A percentile compares a stretch with the other conserved stretches of the same genome.
These are phyloP conservation scores for Metallyticus violacea DNA, from an alignment of 2,888 invertebrate species.

Conservation along the genomic window DNA sequence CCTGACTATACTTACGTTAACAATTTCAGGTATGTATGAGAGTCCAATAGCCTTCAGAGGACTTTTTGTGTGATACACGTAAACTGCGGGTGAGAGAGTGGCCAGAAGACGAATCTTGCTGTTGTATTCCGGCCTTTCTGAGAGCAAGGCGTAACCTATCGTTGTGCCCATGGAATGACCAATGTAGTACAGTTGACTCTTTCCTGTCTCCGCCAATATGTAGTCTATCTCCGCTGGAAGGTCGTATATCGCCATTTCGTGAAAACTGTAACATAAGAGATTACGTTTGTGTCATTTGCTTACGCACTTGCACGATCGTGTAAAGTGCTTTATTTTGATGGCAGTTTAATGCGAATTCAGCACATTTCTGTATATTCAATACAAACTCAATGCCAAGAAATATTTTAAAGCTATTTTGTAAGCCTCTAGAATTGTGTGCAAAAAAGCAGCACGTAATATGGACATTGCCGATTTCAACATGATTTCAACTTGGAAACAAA, in stretches of 20 bases:
- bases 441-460: too few relatives aligned
- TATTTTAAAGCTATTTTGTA: too few relatives aligned
- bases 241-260: neutral
- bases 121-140: neutral
- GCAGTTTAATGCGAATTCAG: too few relatives aligned
- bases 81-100: neutral
- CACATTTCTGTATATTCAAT: too few relatives aligned
- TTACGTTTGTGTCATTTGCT: too few relatives aligned
- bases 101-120: neutral
- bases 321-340: too few relatives aligned
- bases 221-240: neutral
- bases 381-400: too few relatives aligned
- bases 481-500: too few relatives aligned
- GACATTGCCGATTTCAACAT: too few relatives aligned
- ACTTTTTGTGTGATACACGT: neutral
- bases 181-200: neutral
- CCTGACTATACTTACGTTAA: neutral
- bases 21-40: neutral
- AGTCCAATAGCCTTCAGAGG: neutral
- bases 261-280: neutral
- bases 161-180: neutral
- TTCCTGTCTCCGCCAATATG: neutral
- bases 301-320: too few relatives aligned
- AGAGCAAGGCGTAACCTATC: neutral
- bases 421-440: too few relatives aligned